Conservation (phyloP, 2,113 vertebrate genomes). For the Smithornis capensis region DNA sequence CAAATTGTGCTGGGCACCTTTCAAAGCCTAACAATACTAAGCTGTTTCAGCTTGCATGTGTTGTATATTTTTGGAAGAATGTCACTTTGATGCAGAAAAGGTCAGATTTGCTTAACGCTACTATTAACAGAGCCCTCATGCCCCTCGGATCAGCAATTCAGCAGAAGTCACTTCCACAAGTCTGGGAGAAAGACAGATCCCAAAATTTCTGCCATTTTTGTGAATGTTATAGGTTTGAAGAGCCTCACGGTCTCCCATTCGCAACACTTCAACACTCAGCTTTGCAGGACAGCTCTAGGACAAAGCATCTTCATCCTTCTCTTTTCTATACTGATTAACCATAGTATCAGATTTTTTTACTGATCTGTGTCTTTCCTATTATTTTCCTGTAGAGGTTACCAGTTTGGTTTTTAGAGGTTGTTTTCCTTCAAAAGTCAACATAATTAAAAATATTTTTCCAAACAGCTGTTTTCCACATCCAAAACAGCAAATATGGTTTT, state of each 20-base stretch:
- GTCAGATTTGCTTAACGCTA: neutral
- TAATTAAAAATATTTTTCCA: neutral
- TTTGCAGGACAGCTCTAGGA: neutral
- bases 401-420: neutral
- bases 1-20: neutral
- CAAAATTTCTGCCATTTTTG: neutral
- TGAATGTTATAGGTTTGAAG: neutral
- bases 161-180: neutral
- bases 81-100: neutral
- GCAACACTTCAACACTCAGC: neutral
- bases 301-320: neutral
- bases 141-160: neutral
- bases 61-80: neutral
- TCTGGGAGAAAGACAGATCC: neutral
- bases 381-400: neutral
- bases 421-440: neutral
- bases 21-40: fast-evolving
- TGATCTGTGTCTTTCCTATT: neutral
- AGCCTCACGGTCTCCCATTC: neutral
- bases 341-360: neutral
- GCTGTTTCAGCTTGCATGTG: neutral
- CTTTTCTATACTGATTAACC: neutral
- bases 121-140: neutral
- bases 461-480: neutral
- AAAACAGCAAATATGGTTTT: neutral